Evolutionary conservation across 35 echinoderm and acorn worm species (phyloP), one percentile per base, ranked within the genome.

Genomic region (Lytechinus variegatus): DNA sequence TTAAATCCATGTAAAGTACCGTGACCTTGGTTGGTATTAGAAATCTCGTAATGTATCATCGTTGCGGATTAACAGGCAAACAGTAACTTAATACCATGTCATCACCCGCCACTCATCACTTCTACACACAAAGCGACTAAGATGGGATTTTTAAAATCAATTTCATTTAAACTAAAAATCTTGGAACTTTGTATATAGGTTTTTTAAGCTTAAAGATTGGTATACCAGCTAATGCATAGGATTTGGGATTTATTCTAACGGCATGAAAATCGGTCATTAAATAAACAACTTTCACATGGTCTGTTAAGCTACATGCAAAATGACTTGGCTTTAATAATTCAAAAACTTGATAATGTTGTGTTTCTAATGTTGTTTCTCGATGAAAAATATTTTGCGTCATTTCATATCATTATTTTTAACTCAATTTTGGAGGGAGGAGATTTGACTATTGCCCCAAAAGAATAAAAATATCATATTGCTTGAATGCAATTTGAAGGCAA

Each of bases 41-140:
- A 79, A 79, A 79, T 79, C 66, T 79, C n/a, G 66, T 24, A 79
- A 79, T 79, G 66, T 79, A 19, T 79, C 66, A 79, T 79, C 66
- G 66, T 24, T 24, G 19, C 19, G 66, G 66, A 19, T 79, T 79
- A 79, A 79, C 19, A 79, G 21, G 66, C 66, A 79, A 79, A n/a
- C 21, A 24, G 66, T 79, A 79, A 79, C 66, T 16, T 79, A 79
- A 79, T 79, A 79, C 66, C 66, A 24, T 79, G 66, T 79, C 66
- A 79, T 79, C 66, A 24, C 66, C n/a, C 19, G 24, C 66, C 19
- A 79, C n/a, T 79, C 66, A 79, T 79, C 16, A 24, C 4, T 58
- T 79, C 19, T 3, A 24, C 19, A 79, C 6, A 79, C 16, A 79
- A 79, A 24, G 66, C 66, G 66, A 16, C 4, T n/a, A 79, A 79